Evolutionary conservation across 2,113 vertebrate species (phyloP).

Genomic region (Dasyprocta punctata): DNA sequence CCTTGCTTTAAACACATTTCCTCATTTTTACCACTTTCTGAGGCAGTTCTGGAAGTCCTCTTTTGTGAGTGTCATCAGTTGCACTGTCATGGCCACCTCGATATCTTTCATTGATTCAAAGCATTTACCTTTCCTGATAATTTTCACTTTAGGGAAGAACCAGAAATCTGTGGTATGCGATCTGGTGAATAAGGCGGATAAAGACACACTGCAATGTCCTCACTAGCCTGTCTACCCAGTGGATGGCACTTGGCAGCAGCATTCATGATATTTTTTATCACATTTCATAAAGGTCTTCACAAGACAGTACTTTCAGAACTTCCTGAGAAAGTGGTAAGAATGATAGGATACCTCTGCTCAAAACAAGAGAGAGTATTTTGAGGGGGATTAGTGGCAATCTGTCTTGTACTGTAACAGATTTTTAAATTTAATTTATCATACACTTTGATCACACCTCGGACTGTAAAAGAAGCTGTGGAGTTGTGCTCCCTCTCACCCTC

Average conservation of each 20-base stretch:
- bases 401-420: neutral
- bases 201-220: neutral
- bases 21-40: neutral
- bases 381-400: neutral
- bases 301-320: neutral
- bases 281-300: neutral
- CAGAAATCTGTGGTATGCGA: neutral
- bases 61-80: neutral
- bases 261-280: neutral
- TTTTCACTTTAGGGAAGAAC: neutral
- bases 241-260: neutral
- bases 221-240: neutral
- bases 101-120: neutral
- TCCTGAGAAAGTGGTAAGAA: neutral
- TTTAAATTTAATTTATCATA: neutral
- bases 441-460: neutral
- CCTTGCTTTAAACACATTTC: neutral
- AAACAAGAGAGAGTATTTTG: neutral
- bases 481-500: neutral
- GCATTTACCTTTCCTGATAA: neutral
- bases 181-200: neutral
- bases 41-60: neutral
- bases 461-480: neutral
- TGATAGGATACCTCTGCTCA: neutral
- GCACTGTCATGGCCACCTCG: neutral